phyloP scores from a whole-genome alignment of 2,797 vertebrate genomes.

The Meda fulgida region DNA sequence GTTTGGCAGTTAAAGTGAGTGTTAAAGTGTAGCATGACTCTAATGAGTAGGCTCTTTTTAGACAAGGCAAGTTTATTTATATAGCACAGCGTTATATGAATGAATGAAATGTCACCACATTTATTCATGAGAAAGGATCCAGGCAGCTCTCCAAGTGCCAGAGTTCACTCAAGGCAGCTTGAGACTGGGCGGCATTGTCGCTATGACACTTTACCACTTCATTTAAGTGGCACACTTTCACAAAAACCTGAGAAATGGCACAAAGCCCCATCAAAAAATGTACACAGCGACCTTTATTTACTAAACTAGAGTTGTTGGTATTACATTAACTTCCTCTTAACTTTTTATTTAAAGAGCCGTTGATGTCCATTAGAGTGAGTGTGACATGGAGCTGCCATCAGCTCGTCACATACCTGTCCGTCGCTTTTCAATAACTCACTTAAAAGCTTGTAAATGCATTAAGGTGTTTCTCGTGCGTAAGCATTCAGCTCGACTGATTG shows the following conservation, averaged over 20 bases:
- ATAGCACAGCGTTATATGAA: no score
- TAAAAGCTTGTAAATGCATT: slow-evolving; percentile 22
- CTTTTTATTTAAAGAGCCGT: slow-evolving; percentile 3
- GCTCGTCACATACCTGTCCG: slow-evolving; percentile 2
- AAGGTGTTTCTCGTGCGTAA: slow-evolving; percentile 23
- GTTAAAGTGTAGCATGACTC: background rate
- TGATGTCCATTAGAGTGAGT: background rate
- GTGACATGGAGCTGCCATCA: background rate
- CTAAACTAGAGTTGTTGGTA: background rate
- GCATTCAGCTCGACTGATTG: slow-evolving; percentile 39
- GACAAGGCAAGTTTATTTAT: no score
- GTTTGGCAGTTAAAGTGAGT: background rate
- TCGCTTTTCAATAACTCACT: background rate
- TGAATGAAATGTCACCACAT: background rate
- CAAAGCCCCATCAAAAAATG: slow-evolving; percentile 10
- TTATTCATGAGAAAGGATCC: background rate
- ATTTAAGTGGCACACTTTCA: slow-evolving; percentile 23
- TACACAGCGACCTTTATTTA: background rate
- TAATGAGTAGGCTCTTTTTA: background rate
- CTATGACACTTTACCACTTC: slow-evolving; percentile 4
- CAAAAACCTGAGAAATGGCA: slow-evolving; percentile 22
- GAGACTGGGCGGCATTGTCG: slow-evolving; percentile 7
- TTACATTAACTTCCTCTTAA: background rate
- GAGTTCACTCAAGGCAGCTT: slow-evolving; percentile 26
- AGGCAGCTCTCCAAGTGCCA: slow-evolving; percentile 16